These are phyloP conservation scores for Ictidomys tridecemlineatus DNA, from an alignment of 2,113 vertebrate species.

Conservation along the genomic window DNA sequence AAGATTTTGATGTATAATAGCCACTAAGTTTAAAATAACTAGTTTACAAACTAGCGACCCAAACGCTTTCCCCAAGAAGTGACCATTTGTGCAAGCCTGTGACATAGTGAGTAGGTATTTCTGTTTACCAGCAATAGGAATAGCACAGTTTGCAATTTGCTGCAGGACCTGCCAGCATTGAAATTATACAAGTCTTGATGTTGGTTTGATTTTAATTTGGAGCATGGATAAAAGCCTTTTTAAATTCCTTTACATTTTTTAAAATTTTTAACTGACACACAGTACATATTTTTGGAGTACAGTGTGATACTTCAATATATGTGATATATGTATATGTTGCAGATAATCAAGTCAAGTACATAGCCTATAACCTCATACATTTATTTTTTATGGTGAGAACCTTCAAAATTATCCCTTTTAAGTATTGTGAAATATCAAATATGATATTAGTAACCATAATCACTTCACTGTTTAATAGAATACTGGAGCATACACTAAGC, in stretches of 20 bases:
- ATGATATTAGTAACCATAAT: background rate
- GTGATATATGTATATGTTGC: background rate
- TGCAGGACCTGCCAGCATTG: background rate
- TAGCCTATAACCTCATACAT: background rate
- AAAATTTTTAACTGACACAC: background rate
- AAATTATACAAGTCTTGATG: background rate
- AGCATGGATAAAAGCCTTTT: background rate
- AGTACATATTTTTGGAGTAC: background rate
- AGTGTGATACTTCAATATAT: background rate
- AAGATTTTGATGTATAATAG: background rate
- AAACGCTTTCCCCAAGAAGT: background rate
- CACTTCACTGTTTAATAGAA: background rate
- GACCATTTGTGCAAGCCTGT: background rate
- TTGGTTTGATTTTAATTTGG: slow-evolving; percentile 7
- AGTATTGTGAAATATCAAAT: background rate
- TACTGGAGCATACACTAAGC: too few species aligned
- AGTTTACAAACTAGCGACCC: background rate
- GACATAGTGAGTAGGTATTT: background rate
- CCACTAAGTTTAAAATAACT: background rate
- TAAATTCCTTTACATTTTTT: background rate
- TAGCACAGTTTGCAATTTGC: background rate
- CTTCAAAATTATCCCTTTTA: background rate
- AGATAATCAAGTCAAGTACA: background rate
- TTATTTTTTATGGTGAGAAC: background rate
- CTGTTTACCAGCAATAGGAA: background rate